Percentiles rank a stretch among this genome's conserved stretches.
Conservation (phyloP, 1,140 invertebrate genomes). For the Vanessa tameamea region DNA sequence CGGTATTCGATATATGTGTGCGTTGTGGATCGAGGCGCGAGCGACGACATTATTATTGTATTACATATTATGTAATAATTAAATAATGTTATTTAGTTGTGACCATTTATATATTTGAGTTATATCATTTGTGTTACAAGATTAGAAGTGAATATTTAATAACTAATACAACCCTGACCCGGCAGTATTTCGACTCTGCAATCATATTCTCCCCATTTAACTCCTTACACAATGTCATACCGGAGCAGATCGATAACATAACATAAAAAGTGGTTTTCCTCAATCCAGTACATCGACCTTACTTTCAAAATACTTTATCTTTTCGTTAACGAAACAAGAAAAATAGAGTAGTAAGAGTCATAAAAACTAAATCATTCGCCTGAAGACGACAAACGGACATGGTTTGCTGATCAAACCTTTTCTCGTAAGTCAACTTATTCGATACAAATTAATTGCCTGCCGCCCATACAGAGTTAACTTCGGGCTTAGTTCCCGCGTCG, state of each 20-base stretch:
- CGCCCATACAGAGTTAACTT: no score
- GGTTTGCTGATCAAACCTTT: no score
- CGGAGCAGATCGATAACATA: conserved; percentile 10
- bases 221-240: conserved; percentile 9
- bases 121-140: background rate
- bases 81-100: background rate
- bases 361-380: conserved; percentile 5
- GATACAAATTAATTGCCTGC: no score
- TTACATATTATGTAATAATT: background rate
- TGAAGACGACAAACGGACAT: background rate
- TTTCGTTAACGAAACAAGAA: background rate
- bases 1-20: conserved; percentile 12
- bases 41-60: conserved; percentile 1
- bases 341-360: background rate
- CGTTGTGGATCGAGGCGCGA: background rate
- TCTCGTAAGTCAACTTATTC: no score
- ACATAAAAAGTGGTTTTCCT: conserved; percentile 24
- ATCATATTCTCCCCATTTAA: background rate
- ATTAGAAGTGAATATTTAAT: no score
- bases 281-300: conserved; percentile 29
- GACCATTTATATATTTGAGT: background rate
- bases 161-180: background rate
- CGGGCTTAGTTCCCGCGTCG: no score
- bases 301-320: conserved; percentile 18
- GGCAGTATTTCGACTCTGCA: background rate